Base-by-base conservation (phyloP, 2,888 invertebrate genomes). In the Rhabditophanes sp. region DNA sequence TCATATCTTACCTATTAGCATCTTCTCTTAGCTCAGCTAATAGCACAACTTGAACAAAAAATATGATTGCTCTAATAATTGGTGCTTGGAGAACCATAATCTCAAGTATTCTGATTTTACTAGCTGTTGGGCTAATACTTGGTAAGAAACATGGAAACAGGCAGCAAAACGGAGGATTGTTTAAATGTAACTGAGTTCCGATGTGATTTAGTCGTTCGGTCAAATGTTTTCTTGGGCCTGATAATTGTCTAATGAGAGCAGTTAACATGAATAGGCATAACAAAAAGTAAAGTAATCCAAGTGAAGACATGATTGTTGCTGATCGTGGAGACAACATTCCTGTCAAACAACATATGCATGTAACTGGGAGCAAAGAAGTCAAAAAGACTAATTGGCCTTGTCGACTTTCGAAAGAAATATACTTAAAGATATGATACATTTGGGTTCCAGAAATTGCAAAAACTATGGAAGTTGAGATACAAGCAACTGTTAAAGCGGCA, bases 1-100 rank as follows among this genome's bases (percentile, higher is more conserved):
- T 9, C 35, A 2, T n/a, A 2, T 26, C 17, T 25, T 15, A 30
- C 27, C 30, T 16, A 15, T 25, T 16, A 4, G 52, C 46, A 21
- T 43, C 30, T 20, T 39, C 33, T 6, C 43, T 38, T 9, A 34
- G 33, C 30, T 48, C 48, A 3, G 43, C 52, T 12, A 45, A 33
- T n/a, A 40, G 54, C 11, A 54, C 47, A 3, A 54, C 49, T 33
- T 61, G 48, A 3, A 44, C 40, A 29, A 56, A 46, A 15, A 59
- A 47, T 26, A 58, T 49, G 29, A 59, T 31, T n/a, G 56, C 56
- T 4, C 58, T 44, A 22, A 60, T 56, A 20, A 61, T 51, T 0
- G 60, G 60, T 4, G 60, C 60, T 35, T 60, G 60, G 4, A 59
- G 48, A 1, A 60, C 60, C 27, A 55, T 41, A 45, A 51, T 56